These are phyloP conservation scores for Heteromurus nitidus DNA, from an alignment of 2,888 invertebrate species.

Conservation along the genomic window DNA sequence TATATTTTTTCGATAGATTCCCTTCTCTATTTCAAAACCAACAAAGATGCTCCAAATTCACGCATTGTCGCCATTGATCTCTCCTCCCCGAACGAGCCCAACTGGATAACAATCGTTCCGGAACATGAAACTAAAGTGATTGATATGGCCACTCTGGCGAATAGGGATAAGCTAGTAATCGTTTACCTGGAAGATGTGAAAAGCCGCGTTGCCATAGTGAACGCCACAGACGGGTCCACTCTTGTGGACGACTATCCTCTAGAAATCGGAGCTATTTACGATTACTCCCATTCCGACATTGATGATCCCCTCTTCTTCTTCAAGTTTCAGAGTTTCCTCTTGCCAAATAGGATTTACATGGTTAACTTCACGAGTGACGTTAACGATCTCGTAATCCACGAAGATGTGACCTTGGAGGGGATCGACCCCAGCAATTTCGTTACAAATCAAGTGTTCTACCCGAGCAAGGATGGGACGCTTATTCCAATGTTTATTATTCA, in stretches of 20 bases:
- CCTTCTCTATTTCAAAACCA: conserved; percentile 85
- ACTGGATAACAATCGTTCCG: conserved; percentile 89
- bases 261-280: conserved; percentile 89
- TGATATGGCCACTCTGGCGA: conserved; percentile 93
- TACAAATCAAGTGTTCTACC: conserved; percentile 92
- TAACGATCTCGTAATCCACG: too few species aligned
- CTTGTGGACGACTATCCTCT: conserved; percentile 84
- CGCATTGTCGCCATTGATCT: conserved; percentile 90
- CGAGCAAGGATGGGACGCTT: conserved; percentile 93
- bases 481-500: conserved; percentile 96
- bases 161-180: conserved; percentile 85
- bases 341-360: conserved; percentile 90
- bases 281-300: conserved; percentile 87
- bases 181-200: conserved; percentile 96
- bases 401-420: conserved; percentile 79
- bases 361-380: conserved; percentile 85
- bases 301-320: conserved; percentile 84
- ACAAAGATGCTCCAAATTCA: conserved; percentile 94
- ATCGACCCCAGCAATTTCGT: conserved; percentile 87
- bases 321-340: conserved; percentile 93
- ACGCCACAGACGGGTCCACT: conserved; percentile 81
- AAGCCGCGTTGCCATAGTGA: conserved; percentile 89
- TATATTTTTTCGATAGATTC: conserved; percentile 92
- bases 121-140: conserved; percentile 91
- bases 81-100: conserved; percentile 81